phyloP scores from a whole-genome alignment of 2,113 vertebrate species.

The Xenus cinereus region DNA sequence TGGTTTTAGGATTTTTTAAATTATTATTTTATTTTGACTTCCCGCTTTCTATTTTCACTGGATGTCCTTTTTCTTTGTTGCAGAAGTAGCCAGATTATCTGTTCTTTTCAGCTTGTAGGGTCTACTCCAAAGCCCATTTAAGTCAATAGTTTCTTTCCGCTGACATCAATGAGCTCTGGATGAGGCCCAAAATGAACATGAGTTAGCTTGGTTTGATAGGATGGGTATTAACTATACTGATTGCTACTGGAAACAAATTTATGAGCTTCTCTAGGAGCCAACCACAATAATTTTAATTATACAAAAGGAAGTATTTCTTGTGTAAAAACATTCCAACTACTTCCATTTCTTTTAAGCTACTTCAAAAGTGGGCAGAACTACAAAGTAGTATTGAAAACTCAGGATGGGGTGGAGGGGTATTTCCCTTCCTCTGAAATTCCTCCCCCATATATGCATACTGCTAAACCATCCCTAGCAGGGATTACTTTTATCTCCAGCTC shows the following conservation, averaged over 20 bases:
- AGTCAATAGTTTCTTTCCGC: slow-evolving; percentile 42
- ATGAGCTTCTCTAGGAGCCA: slow-evolving; percentile 37
- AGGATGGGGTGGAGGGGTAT: slow-evolving; percentile 65
- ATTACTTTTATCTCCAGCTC: slow-evolving; percentile 63
- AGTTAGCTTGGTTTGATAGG: slow-evolving; percentile 18
- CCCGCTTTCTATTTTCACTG: background rate
- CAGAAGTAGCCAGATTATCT: slow-evolving; percentile 4
- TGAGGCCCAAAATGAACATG: slow-evolving; percentile 18
- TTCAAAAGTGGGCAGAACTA: slow-evolving; percentile 68
- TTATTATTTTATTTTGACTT: background rate
- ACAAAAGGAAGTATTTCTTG: slow-evolving; percentile 64
- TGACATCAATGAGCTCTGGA: slow-evolving; percentile 45
- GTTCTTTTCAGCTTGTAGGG: slow-evolving; percentile 25
- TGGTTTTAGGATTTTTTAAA: too few species aligned
- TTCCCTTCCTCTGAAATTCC: slow-evolving; percentile 69
- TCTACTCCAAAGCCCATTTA: slow-evolving; percentile 8
- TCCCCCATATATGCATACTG: slow-evolving; percentile 49
- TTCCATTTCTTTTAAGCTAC: slow-evolving; percentile 67
- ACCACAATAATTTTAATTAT: slow-evolving; percentile 69
- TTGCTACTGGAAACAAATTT: slow-evolving; percentile 57
- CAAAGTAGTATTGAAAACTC: slow-evolving; percentile 59
- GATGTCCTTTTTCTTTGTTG: background rate
- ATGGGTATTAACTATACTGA: slow-evolving; percentile 20
- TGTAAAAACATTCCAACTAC: slow-evolving; percentile 65
- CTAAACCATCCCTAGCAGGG: slow-evolving; percentile 58